Evolutionary conservation across 2,888 invertebrate species (phyloP).

Genomic region (Strigamia maritima): DNA sequence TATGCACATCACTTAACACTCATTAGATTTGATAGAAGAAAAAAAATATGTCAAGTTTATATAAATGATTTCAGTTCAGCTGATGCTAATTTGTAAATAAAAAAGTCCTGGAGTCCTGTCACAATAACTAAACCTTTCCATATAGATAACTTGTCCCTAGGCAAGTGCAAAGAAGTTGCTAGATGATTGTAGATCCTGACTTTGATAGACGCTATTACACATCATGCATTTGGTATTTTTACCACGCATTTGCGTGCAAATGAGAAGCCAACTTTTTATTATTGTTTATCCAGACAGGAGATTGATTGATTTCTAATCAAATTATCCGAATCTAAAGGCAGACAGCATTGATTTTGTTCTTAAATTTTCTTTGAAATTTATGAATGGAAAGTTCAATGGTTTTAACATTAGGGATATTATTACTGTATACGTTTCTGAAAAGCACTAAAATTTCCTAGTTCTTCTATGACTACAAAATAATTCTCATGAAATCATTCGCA

Average conservation of each 20-base stretch:
- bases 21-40: neutral
- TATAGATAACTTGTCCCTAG: neutral
- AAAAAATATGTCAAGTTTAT: neutral
- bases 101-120: neutral
- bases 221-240: neutral
- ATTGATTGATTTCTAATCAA: too few relatives aligned
- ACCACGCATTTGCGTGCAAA: neutral
- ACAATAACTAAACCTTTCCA: neutral
- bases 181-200: neutral
- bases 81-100: neutral
- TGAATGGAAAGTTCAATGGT: too few relatives aligned
- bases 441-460: too few relatives aligned
- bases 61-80: neutral
- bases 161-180: neutral
- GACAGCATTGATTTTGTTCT: too few relatives aligned
- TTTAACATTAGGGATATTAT: too few relatives aligned
- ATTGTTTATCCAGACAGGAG: too few relatives aligned
- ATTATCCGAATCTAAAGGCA: too few relatives aligned
- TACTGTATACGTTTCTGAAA: too few relatives aligned
- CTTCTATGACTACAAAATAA: too few relatives aligned
- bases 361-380: too few relatives aligned
- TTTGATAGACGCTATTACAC: neutral
- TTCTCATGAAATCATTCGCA: too few relatives aligned
- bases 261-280: neutral
- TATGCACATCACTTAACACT: neutral